Conservation (phyloP, 2,113 vertebrate species). For the Brienomyrus longianalis region DNA sequence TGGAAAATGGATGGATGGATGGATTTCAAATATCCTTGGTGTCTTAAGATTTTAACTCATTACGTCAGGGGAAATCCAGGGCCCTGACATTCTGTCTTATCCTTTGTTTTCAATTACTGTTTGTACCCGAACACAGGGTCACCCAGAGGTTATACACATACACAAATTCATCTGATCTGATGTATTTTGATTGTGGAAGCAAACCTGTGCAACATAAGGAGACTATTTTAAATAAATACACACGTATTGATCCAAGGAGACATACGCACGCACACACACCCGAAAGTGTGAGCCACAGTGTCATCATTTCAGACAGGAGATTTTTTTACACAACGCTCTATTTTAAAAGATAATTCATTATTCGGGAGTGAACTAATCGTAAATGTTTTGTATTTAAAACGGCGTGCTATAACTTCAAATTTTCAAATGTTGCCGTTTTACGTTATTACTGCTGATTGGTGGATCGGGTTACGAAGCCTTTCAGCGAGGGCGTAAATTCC, state of each 20-base stretch:
- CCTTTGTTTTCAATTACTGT: not conserved
- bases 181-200: not conserved
- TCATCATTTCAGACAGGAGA: not conserved
- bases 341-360: not conserved
- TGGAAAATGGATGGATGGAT: no score
- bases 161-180: not conserved
- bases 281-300: not conserved
- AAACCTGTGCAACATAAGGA: not conserved
- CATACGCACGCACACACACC: not conserved
- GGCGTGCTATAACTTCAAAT: not conserved
- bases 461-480: not conserved
- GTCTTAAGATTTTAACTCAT: not conserved
- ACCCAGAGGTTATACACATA: not conserved
- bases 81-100: not conserved
- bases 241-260: not conserved
- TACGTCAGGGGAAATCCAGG: not conserved
- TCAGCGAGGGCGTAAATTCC: not conserved
- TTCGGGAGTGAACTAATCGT: not conserved
- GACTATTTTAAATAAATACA: not conserved
- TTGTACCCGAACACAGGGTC: not conserved
- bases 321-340: not conserved
- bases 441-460: constrained; percentile 14
- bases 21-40: not conserved
- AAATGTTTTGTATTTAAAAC: not conserved
- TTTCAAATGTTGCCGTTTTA: not conserved